These are phyloP conservation scores for Eupithecia tripunctaria DNA, from an alignment of 2,888 invertebrate genomes.

Conservation along the genomic window DNA sequence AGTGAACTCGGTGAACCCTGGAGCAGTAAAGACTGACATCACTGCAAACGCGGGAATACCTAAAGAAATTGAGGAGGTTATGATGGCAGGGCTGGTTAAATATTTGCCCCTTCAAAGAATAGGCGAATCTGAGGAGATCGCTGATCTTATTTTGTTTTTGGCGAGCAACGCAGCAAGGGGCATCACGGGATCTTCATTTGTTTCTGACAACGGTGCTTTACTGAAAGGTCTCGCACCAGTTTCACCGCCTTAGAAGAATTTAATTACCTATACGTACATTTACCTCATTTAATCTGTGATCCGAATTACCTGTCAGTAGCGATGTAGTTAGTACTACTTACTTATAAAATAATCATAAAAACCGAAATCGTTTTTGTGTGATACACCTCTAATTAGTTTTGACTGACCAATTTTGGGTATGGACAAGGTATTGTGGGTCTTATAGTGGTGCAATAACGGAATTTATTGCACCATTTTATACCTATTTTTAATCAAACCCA, in stretches of 20 bases:
- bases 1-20: constrained; percentile 88
- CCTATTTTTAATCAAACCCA: neutral
- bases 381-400: neutral
- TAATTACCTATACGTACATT: too few species aligned
- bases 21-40: constrained; percentile 80
- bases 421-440: neutral
- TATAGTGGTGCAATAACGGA: too few species aligned
- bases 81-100: constrained; percentile 11
- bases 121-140: constrained; percentile 42
- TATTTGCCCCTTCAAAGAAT: constrained; percentile 27
- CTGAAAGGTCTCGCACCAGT: constrained; percentile 17
- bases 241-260: neutral
- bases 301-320: neutral
- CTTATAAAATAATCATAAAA: neutral
- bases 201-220: constrained; percentile 32
- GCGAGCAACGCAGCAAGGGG: constrained; percentile 43
- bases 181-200: constrained; percentile 38
- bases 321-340: neutral
- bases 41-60: constrained; percentile 64
- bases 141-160: constrained; percentile 42
- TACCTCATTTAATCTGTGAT: neutral
- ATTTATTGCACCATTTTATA: too few species aligned
- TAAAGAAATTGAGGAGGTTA: constrained; percentile 16
- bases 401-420: neutral
- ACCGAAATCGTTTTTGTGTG: neutral